Conservation (phyloP, 2,113 vertebrate genomes). For the Ageneiosus marmoratus region DNA sequence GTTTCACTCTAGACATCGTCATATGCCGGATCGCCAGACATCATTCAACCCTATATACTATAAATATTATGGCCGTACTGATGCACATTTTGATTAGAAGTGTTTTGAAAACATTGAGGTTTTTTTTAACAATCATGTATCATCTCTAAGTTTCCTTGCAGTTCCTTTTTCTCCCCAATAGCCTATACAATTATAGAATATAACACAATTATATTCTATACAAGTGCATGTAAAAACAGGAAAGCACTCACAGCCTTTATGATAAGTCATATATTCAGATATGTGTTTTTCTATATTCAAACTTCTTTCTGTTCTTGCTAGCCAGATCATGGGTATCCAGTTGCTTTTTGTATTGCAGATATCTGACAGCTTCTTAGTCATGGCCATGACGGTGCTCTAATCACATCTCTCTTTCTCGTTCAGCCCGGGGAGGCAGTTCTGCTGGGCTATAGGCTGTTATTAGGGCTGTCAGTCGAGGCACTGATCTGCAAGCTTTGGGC, state of each 20-base stretch:
- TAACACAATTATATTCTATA: not conserved
- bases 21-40: too few species aligned
- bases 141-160: not conserved
- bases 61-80: not conserved
- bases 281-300: not conserved
- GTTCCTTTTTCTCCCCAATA: not conserved
- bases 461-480: slow-evolving; percentile 51
- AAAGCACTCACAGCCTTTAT: not conserved
- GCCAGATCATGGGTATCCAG: not conserved
- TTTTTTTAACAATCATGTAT: not conserved
- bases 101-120: not conserved
- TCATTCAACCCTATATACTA: too few species aligned
- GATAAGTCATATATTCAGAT: not conserved
- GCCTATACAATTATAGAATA: too few species aligned
- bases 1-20: too few species aligned
- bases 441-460: slow-evolving; percentile 49
- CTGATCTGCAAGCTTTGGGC: slow-evolving; percentile 39
- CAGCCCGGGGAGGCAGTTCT: slow-evolving; percentile 37
- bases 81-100: not conserved
- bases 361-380: slow-evolving; percentile 33
- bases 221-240: not conserved
- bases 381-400: slow-evolving; percentile 42
- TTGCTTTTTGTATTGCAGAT: slow-evolving; percentile 24
- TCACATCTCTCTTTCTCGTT: slow-evolving; percentile 46
- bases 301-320: not conserved